Percentiles rank a stretch among this genome's conserved stretches.
These are phyloP conservation scores for Salvelinus alpinus DNA, from an alignment of 2,113 vertebrate species.

Conservation along the genomic window DNA sequence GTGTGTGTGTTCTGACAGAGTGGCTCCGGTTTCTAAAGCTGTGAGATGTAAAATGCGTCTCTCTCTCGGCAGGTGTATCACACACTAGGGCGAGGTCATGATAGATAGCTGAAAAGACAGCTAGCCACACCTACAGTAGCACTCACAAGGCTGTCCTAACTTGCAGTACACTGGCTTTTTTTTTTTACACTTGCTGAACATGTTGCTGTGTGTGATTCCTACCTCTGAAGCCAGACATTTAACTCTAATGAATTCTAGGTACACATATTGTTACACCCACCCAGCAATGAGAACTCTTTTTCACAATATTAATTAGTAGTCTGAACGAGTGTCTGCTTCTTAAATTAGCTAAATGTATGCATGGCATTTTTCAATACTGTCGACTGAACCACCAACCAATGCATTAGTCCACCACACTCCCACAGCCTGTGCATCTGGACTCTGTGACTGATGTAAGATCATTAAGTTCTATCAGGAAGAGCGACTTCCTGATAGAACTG, in stretches of 20 bases:
- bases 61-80: neutral
- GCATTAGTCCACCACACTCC: neutral
- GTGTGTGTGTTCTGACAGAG: neutral
- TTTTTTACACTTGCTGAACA: neutral
- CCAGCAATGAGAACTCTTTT: no score
- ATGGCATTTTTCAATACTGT: neutral
- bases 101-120: neutral
- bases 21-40: neutral
- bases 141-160: neutral
- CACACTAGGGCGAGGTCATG: neutral
- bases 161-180: neutral
- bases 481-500: no score
- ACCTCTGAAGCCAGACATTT: neutral
- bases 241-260: neutral
- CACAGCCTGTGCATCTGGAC: neutral
- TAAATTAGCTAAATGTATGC: neutral
- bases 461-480: neutral
- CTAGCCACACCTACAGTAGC: neutral
- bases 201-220: neutral
- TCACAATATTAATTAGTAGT: no score
- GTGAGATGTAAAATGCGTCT: neutral
- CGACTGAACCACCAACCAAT: neutral
- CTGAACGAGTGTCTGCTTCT: neutral
- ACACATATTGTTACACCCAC: no score
- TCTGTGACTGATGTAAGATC: conserved; percentile 8